Conservation (phyloP, 1,140 invertebrate species). For the Drosophila arawakana region DNA sequence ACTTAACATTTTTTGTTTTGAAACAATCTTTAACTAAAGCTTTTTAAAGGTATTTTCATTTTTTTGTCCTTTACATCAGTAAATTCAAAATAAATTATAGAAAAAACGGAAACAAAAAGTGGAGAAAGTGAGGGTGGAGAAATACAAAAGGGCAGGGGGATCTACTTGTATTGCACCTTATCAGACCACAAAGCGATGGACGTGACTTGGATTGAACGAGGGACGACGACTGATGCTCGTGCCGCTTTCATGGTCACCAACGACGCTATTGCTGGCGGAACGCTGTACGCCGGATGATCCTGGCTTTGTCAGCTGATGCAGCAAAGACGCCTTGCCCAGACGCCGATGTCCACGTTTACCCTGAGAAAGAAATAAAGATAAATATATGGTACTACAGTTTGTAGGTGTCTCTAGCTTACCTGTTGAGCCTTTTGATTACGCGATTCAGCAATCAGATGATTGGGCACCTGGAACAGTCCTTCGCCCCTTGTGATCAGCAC, state of each 20-base stretch:
- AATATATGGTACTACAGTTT: neutral
- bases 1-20: conserved; percentile 20
- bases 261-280: conserved; percentile 28
- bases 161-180: conserved; percentile 15
- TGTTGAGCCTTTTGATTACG: conserved; percentile 86
- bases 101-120: conserved; percentile 27
- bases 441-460: conserved; percentile 88
- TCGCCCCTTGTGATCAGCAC: conserved; percentile 90
- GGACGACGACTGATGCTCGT: conserved; percentile 47
- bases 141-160: neutral
- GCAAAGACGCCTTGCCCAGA: conserved; percentile 36
- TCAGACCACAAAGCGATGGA: conserved; percentile 74
- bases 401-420: conserved; percentile 39
- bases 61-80: conserved; percentile 11
- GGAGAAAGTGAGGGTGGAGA: neutral
- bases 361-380: conserved; percentile 36
- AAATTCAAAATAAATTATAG: conserved; percentile 31
- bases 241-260: conserved; percentile 35
- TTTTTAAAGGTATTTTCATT: conserved; percentile 27
- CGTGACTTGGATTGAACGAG: conserved; percentile 72
- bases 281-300: conserved; percentile 24
- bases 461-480: conserved; percentile 92
- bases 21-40: conserved; percentile 20
- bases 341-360: conserved; percentile 68
- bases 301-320: conserved; percentile 27